Evolutionary conservation across 2,888 invertebrate species (phyloP), one percentile per base, ranked within the genome.

Genomic region (Drosophila cracens): DNA sequence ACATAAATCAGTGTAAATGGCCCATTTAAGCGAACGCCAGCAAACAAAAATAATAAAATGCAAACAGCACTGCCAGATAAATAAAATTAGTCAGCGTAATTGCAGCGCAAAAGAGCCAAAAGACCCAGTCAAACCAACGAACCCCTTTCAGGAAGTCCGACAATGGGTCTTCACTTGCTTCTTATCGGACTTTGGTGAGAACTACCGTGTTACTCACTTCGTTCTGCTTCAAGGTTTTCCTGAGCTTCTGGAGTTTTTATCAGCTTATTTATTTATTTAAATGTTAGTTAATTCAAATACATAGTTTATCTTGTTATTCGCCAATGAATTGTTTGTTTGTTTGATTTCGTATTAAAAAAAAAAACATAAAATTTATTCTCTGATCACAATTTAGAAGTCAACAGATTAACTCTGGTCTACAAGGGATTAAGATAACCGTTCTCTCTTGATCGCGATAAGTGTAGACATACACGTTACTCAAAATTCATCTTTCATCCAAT

Each of bases 1-100:
- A 89, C 87, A 87, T 87, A 87, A 89, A 87, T 89, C 83, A 79
- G 69, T 70, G 73, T 70, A 84, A 87, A 84, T 87, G 79, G 81
- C 65, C 83, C 83, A 86, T 78, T 86, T 86, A 88, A 86, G 63
- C 75, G 83, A 79, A 63, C 70, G 72, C 68, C 76, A 51, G 52
- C 52, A 52, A 59, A 40, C 49, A 52, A 40, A 52, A 64, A 63
- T 71, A 79, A 78, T 70, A 70, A 72, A 74, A 76, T 76, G 70
- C 64, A 57, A 43, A 70, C 70, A 64, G 58, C 54, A 76, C 61
- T 68, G 59, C 52, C 78, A 86, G 73, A 87, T 79, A 83, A 87
- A 87, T 85, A 82, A 87, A 84, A 85, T 87, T 84, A 84, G 87
- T 76, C 69, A 73, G 58, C 70, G 87, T 83, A 83, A 87, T 86